Conservation (phyloP, 2,113 vertebrate genomes). For the Hemichromis elongatus region DNA sequence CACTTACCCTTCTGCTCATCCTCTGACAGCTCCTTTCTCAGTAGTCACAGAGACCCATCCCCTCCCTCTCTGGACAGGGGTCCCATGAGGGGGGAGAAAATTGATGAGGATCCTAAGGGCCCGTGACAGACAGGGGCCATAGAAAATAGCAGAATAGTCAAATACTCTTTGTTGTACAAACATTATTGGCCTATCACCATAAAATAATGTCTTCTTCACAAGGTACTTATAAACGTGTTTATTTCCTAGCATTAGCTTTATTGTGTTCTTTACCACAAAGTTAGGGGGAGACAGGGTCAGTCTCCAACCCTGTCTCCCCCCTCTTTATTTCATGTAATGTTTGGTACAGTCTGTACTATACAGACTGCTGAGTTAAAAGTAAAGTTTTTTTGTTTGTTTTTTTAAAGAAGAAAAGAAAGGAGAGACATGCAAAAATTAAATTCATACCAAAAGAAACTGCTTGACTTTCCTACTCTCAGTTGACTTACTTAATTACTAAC, state of each 20-base stretch:
- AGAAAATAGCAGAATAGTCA: background rate
- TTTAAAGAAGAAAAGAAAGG: background rate
- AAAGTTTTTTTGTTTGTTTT: background rate
- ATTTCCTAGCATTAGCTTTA: background rate
- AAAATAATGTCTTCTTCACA: background rate
- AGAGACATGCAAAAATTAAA: background rate
- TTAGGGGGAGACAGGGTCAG: background rate
- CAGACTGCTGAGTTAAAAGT: background rate
- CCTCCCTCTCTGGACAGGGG: background rate
- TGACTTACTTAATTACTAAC: no score
- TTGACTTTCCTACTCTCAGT: no score
- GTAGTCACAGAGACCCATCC: background rate
- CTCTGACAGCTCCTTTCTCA: background rate
- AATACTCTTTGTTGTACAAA: background rate
- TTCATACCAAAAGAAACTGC: no score
- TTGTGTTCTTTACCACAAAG: background rate
- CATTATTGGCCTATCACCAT: background rate
- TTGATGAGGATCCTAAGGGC: rapidly evolving
- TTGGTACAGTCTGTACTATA: background rate
- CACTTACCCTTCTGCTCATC: background rate
- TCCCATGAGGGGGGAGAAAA: background rate
- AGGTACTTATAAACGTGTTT: background rate
- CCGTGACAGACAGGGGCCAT: background rate
- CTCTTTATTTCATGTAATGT: background rate
- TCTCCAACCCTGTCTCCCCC: background rate